phyloP scores from a whole-genome alignment of 2,113 vertebrate species.

The Scatophagus argus region DNA sequence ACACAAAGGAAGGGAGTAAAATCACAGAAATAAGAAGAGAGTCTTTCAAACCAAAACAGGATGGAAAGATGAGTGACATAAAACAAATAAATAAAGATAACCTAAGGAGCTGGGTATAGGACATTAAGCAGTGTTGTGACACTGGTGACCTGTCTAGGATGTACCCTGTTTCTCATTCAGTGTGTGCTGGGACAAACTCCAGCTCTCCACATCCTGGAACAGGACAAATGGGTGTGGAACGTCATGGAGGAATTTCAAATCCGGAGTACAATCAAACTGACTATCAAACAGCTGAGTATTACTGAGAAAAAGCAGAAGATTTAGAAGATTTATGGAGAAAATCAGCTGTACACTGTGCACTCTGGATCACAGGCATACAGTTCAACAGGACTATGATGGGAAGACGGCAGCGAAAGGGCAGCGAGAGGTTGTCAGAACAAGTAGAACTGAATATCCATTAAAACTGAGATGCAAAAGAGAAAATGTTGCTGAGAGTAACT shows the following conservation, averaged over 20 bases:
- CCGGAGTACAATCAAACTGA: background rate
- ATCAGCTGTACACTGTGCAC: background rate
- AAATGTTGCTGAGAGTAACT: background rate
- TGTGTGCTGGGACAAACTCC: background rate
- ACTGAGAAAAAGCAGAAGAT: background rate
- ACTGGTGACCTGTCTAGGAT: background rate
- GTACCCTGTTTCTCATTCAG: background rate
- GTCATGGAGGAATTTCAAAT: background rate
- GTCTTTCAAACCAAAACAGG: no score
- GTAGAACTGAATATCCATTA: background rate
- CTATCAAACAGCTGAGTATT: background rate
- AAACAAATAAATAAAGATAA: no score
- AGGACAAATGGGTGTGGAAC: background rate
- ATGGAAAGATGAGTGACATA: no score
- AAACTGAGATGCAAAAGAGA: background rate
- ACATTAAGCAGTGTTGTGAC: no score
- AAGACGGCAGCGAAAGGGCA: background rate
- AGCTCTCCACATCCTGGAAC: background rate
- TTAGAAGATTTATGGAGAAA: background rate
- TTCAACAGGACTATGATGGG: background rate
- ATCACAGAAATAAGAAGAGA: no score
- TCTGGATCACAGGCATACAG: background rate
- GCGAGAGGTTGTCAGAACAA: background rate
- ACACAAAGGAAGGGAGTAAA: no score
- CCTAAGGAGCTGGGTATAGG: no score